phyloP scores from a whole-genome alignment of 2,797 vertebrate genomes.

The Telmatherina bonti region DNA sequence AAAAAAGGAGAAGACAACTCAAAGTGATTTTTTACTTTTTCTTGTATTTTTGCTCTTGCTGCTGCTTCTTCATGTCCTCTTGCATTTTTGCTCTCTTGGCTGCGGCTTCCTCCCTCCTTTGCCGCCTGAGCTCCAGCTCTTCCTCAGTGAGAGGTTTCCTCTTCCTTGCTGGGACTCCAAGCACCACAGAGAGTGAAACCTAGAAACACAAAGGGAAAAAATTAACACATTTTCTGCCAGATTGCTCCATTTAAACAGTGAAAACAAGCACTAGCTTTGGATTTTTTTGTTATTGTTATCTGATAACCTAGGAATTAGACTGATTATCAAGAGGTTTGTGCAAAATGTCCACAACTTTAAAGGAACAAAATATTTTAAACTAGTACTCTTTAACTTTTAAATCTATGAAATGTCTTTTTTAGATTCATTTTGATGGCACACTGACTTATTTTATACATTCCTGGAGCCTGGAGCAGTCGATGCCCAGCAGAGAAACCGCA shows the following conservation, averaged over 20 bases:
- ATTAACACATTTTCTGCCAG: background rate
- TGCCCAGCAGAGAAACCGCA: no score
- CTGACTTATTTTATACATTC: no score
- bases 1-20: background rate
- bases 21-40: slow-evolving; percentile 84
- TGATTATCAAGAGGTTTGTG: no score
- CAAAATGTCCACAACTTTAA: no score
- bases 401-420: no score
- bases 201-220: slow-evolving; percentile 40
- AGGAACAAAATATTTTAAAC: no score
- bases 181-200: slow-evolving; percentile 75
- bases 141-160: slow-evolving; percentile 82
- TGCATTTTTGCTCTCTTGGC: slow-evolving; percentile 86
- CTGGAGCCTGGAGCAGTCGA: no score
- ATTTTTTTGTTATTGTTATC: background rate
- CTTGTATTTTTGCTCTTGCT: slow-evolving; percentile 84
- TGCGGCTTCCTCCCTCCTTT: slow-evolving; percentile 83
- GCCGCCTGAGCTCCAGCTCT: slow-evolving; percentile 83
- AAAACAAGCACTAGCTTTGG: background rate
- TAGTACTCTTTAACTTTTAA: no score
- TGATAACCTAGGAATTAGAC: no score
- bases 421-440: no score
- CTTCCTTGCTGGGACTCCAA: slow-evolving; percentile 73
- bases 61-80: slow-evolving; percentile 82
- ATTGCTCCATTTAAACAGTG: no score